Conservation (phyloP, 2,888 invertebrate species). For the Antheraea yamamai region DNA sequence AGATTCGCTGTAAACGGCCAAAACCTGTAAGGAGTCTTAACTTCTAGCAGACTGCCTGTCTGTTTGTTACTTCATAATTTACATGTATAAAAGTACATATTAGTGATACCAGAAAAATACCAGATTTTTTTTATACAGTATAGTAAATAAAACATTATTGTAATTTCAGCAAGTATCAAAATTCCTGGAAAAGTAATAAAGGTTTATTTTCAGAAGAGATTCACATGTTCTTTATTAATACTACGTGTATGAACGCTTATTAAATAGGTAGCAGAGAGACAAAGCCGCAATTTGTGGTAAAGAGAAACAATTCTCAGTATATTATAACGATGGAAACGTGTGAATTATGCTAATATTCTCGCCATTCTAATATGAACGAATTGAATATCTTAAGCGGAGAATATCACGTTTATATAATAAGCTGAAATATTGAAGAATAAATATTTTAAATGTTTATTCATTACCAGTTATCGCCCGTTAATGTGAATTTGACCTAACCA, state of each 20-base stretch:
- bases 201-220: background rate
- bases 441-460: background rate
- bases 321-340: constrained; percentile 34
- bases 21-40: too few species aligned
- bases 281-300: constrained; percentile 34
- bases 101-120: background rate
- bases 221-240: background rate
- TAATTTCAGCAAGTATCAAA: background rate
- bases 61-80: too few species aligned
- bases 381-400: background rate
- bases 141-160: background rate
- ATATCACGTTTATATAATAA: background rate
- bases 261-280: constrained; percentile 24
- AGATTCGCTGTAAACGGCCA: too few species aligned
- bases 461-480: background rate
- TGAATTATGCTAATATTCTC: constrained; percentile 44
- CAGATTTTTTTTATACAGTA: background rate
- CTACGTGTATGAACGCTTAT: background rate
- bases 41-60: too few species aligned
- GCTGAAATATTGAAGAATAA: background rate
- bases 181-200: background rate
- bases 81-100: too few species aligned
- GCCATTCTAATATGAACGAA: constrained; percentile 11
- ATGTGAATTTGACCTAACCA: too few species aligned
- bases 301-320: constrained; percentile 25